Evolutionary conservation across 2,797 vertebrate species (phyloP).

Genomic region (Acestrorhynchus altus): DNA sequence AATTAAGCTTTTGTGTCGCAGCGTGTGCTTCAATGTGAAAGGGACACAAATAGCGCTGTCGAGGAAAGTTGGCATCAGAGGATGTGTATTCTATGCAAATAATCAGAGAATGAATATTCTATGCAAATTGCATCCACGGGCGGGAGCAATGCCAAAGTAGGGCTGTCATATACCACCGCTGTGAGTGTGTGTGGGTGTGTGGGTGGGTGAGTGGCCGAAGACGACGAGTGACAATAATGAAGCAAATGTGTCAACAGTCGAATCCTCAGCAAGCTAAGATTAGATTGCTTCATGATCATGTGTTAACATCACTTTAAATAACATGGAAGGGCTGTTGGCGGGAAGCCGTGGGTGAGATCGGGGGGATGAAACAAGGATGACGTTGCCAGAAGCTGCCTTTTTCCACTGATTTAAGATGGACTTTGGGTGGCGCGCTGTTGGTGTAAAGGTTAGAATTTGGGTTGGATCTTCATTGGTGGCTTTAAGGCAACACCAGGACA

Average conservation of each 20-base stretch:
- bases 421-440: background rate
- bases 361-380: background rate
- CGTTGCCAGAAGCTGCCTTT: background rate
- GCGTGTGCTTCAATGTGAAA: constrained; percentile 53
- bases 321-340: constrained; percentile 19
- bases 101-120: constrained; percentile 45
- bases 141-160: constrained; percentile 33
- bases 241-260: constrained; percentile 41
- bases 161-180: constrained; percentile 49
- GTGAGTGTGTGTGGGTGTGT: constrained; percentile 26
- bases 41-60: constrained; percentile 58
- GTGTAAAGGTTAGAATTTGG: background rate
- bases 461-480: background rate
- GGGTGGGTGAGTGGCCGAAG: constrained; percentile 22
- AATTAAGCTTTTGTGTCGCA: constrained; percentile 55
- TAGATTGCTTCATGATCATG: constrained; percentile 36
- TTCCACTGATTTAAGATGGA: background rate
- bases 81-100: constrained; percentile 57
- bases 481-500: too few species aligned
- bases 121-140: constrained; percentile 55
- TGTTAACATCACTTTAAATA: constrained; percentile 31
- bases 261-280: constrained; percentile 35
- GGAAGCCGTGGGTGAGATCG: constrained; percentile 1
- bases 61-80: constrained; percentile 46
- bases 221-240: constrained; percentile 43